phyloP scores from a whole-genome alignment of 2,113 vertebrate genomes.

The Shinisaurus crocodilurus region DNA sequence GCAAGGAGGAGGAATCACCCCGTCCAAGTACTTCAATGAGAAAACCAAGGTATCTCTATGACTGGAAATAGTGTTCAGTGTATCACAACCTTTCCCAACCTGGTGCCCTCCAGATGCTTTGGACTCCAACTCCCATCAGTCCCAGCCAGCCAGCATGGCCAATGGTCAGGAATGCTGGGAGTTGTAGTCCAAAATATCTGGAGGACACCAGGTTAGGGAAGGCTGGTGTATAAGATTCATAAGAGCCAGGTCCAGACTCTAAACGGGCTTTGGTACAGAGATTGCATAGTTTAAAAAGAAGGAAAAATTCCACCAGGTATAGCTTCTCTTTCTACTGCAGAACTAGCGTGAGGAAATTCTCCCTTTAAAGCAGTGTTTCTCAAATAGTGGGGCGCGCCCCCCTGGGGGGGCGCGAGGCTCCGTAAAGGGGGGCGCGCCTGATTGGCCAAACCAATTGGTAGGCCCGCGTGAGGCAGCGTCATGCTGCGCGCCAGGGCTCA shows the following conservation, averaged over 20 bases:
- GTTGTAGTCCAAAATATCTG: not conserved
- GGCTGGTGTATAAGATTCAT: not conserved
- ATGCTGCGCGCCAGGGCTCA: too few species aligned
- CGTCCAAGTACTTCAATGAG: not conserved
- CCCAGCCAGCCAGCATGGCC: not conserved
- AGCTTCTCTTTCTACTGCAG: not conserved
- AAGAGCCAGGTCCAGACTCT: not conserved
- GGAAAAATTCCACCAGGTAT: not conserved
- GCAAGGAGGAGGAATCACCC: not conserved
- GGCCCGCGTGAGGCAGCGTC: too few species aligned
- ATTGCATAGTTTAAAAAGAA: not conserved
- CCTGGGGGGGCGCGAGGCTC: too few species aligned
- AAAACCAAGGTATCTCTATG: not conserved
- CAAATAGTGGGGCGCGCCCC: too few species aligned
- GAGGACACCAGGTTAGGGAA: not conserved
- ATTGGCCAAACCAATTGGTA: too few species aligned
- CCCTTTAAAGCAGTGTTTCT: too few species aligned
- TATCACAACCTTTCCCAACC: not conserved
- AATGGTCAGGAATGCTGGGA: not conserved
- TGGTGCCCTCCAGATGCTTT: not conserved
- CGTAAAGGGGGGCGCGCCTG: too few species aligned
- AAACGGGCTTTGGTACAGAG: not conserved
- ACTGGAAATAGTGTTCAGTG: not conserved
- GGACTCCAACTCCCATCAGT: not conserved
- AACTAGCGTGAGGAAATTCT: not conserved